These are phyloP conservation scores for Myiotriccus ornatus DNA, from an alignment of 2,797 vertebrate species.

Conservation along the genomic window DNA sequence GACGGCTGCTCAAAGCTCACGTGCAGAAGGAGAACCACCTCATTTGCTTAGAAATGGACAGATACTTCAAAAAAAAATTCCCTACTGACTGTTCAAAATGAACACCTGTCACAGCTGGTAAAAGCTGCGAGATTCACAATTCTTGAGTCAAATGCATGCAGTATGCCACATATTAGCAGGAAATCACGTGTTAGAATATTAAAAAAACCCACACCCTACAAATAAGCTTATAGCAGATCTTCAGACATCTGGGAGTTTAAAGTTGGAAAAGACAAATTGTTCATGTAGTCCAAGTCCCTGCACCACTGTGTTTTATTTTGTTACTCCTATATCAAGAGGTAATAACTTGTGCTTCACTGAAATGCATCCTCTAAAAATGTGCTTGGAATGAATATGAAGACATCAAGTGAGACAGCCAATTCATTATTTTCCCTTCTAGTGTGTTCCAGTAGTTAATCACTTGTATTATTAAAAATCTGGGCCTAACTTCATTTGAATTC, in stretches of 20 bases:
- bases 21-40: neutral
- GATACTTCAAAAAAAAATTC: neutral
- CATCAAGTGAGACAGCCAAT: neutral
- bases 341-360: neutral
- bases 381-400: neutral
- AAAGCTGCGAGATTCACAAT: neutral
- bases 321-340: neutral
- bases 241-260: neutral
- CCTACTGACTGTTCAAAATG: neutral
- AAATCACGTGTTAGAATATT: neutral
- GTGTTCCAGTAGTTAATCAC: neutral
- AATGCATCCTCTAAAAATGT: neutral
- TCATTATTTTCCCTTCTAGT: neutral
- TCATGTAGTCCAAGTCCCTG: neutral
- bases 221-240: neutral
- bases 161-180: neutral
- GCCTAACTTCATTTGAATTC: constrained; percentile 15
- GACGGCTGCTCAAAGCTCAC: neutral
- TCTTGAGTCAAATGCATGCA: neutral
- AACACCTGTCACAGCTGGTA: neutral
- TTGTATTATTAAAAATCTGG: neutral
- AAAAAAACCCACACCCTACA: neutral
- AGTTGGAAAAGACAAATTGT: neutral
- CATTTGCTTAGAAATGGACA: neutral
- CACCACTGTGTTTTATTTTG: neutral